phyloP scores from a whole-genome alignment of 2,797 vertebrate species.

The Sciaenops ocellatus region DNA sequence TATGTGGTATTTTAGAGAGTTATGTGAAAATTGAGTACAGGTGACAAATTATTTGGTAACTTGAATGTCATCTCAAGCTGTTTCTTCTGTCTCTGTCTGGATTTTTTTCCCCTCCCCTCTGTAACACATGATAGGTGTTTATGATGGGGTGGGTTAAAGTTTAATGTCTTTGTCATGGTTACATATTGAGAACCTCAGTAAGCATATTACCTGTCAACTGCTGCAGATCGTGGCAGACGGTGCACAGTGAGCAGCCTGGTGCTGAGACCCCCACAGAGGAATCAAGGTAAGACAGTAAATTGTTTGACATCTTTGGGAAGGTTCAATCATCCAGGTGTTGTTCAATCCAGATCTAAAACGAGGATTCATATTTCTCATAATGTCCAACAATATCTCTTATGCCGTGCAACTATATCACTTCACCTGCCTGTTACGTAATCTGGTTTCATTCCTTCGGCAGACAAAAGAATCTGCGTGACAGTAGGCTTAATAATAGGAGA shows the following conservation, averaged over 20 bases:
- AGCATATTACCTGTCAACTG: constrained; percentile 32
- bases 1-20: constrained; percentile 7
- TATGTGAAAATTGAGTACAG: constrained; percentile 26
- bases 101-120: background rate
- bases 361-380: background rate
- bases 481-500: constrained; percentile 19
- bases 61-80: background rate
- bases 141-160: constrained; percentile 74
- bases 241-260: constrained; percentile 15
- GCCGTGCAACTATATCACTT: constrained; percentile 3
- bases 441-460: constrained; percentile 26
- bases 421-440: constrained; percentile 30
- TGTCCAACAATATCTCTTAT: background rate
- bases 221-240: constrained; percentile 4
- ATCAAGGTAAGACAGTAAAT: constrained; percentile 63
- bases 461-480: constrained; percentile 33
- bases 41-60: constrained; percentile 31
- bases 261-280: constrained; percentile 19
- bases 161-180: constrained; percentile 64
- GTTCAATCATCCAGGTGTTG: background rate
- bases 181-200: constrained; percentile 40
- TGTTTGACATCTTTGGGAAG: background rate
- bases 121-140: constrained; percentile 37
- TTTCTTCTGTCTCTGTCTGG: background rate
- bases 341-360: background rate